Evolutionary conservation across 2,888 invertebrate genomes (phyloP).

Genomic region (Ormyrus nitidulus): DNA sequence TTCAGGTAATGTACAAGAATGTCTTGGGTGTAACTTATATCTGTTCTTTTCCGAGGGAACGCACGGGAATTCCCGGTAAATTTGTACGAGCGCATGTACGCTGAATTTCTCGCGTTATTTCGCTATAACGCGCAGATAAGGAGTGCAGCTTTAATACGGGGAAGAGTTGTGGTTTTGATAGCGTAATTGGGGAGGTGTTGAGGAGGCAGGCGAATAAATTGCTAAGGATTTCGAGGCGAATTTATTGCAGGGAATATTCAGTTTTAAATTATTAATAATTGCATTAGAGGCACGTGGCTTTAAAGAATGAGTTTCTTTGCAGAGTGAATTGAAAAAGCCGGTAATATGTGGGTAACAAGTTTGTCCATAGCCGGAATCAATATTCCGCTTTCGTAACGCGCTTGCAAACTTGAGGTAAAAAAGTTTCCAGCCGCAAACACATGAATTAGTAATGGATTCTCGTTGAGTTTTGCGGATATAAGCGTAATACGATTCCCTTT

Average conservation of each 20-base stretch:
- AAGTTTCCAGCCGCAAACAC: slow-evolving; percentile 44
- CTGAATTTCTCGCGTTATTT: too few species aligned
- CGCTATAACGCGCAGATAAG: not conserved
- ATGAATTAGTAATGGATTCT: slow-evolving; percentile 47
- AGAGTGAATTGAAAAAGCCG: slow-evolving; percentile 13
- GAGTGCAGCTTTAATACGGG: not conserved
- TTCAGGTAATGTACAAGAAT: slow-evolving; percentile 33
- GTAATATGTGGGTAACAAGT: slow-evolving; percentile 21
- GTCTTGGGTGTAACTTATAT: not conserved
- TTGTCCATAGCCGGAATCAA: slow-evolving; percentile 30
- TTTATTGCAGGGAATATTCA: not conserved
- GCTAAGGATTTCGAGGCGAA: not conserved
- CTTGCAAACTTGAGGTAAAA: slow-evolving; percentile 34
- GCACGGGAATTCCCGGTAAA: too few species aligned
- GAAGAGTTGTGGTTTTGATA: not conserved
- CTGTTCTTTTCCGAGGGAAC: not conserved
- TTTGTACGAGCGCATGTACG: too few species aligned
- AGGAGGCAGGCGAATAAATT: not conserved
- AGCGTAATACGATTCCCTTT: not conserved
- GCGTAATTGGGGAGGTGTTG: not conserved
- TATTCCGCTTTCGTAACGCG: slow-evolving; percentile 34
- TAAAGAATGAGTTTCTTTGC: not conserved
- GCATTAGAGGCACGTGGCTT: too few species aligned
- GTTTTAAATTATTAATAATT: too few species aligned
- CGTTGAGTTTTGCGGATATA: not conserved